Conservation (phyloP, 2,113 vertebrate genomes). For the Phylloscopus trochiloides region DNA sequence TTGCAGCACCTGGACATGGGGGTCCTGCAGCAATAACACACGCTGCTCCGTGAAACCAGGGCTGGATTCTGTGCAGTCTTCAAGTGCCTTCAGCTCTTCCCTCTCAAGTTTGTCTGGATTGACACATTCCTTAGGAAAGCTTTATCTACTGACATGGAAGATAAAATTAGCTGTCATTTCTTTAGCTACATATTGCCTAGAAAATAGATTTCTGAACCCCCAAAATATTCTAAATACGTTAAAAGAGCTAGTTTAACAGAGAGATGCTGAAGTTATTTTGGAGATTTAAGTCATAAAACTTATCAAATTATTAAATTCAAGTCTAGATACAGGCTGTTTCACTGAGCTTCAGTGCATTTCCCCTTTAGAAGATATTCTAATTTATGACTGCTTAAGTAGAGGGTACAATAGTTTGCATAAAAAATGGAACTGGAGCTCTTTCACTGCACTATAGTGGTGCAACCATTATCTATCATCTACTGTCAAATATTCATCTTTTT, state of each 20-base stretch:
- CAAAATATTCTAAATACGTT: neutral
- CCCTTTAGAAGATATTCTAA: neutral
- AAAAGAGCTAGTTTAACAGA: neutral
- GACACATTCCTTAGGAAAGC: neutral
- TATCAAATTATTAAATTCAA: slow-evolving; percentile 48
- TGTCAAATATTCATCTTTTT: neutral
- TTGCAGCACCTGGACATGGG: too few species aligned
- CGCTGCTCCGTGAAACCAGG: neutral
- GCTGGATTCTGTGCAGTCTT: neutral
- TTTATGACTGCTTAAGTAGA: slow-evolving; percentile 22
- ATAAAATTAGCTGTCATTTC: neutral
- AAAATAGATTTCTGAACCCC: neutral
- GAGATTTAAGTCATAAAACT: slow-evolving; percentile 2
- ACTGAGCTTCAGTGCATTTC: neutral
- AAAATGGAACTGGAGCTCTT: slow-evolving; percentile 28
- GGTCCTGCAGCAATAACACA: rapidly evolving
- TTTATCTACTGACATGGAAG: neutral
- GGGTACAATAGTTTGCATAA: slow-evolving; percentile 25
- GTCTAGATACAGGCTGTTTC: slow-evolving; percentile 22
- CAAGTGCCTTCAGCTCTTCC: neutral
- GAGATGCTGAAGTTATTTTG: neutral
- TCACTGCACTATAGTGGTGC: neutral
- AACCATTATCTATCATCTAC: neutral
- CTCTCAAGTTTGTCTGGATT: neutral
- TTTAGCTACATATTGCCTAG: neutral